Conservation (phyloP, 2,797 vertebrate genomes). For the Mormyrus proboscirostris region DNA sequence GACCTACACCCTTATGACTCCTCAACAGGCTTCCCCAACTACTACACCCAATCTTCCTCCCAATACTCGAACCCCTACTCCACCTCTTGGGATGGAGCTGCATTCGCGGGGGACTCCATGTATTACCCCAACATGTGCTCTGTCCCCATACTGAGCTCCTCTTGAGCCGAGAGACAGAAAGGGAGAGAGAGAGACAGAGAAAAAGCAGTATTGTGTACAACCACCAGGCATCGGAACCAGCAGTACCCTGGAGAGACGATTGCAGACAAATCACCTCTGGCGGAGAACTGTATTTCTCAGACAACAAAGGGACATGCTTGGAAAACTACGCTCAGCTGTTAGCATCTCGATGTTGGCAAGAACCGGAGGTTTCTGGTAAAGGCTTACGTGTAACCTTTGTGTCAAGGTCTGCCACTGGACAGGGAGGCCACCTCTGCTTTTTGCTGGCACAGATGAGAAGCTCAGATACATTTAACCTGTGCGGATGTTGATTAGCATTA, state of each 20-base stretch:
- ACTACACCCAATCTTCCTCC: conserved; percentile 39
- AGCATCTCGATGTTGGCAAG: background rate
- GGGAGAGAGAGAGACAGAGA: background rate
- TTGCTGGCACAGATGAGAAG: background rate
- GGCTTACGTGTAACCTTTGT: background rate
- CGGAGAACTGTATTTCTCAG: background rate
- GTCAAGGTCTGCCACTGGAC: background rate
- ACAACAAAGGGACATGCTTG: background rate
- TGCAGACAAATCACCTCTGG: background rate
- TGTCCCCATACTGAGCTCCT: conserved; percentile 76
- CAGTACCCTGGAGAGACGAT: background rate
- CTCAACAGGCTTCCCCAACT: conserved; percentile 72
- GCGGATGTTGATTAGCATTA: background rate
- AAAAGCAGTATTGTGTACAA: background rate
- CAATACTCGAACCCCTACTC: conserved; percentile 23
- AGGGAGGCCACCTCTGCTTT: background rate
- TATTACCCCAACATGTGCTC: conserved; percentile 76
- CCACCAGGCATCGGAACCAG: background rate
- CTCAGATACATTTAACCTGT: background rate
- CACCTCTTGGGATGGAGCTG: conserved; percentile 60
- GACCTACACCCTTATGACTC: conserved; percentile 77
- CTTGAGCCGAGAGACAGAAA: conserved; percentile 47
- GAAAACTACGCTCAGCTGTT: background rate
- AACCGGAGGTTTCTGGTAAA: background rate
- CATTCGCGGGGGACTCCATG: conserved; percentile 61